Conservation (phyloP, 2,797 vertebrate species). For the Picus viridis region DNA sequence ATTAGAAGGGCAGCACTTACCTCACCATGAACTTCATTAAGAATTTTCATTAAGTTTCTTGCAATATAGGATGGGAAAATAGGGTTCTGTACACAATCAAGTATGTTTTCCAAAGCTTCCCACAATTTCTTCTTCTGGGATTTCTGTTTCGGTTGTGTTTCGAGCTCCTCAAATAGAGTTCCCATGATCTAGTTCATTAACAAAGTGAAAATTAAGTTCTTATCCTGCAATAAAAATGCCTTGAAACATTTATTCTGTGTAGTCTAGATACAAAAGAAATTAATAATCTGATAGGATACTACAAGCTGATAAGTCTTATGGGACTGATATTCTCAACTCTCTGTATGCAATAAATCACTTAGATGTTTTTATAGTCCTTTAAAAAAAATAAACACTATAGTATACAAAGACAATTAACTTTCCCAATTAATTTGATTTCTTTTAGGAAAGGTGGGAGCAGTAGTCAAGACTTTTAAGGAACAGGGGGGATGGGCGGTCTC, state of each 20-base stretch:
- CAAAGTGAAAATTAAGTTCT: not conserved
- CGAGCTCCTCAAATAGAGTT: constrained; percentile 78
- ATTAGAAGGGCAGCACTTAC: constrained; percentile 71
- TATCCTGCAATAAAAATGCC: not conserved
- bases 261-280: not conserved
- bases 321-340: not conserved
- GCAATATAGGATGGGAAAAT: constrained; percentile 87
- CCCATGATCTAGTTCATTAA: constrained; percentile 80
- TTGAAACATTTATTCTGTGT: not conserved
- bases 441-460: not conserved
- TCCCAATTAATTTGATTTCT: not conserved
- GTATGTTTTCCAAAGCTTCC: constrained; percentile 80
- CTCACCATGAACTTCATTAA: constrained; percentile 83
- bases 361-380: not conserved
- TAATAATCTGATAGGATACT: not conserved
- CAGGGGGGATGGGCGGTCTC: no score
- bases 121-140: constrained; percentile 74
- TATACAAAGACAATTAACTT: not conserved
- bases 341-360: not conserved
- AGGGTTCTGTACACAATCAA: constrained; percentile 75
- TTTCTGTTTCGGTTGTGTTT: constrained; percentile 66
- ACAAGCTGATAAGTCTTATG: not conserved
- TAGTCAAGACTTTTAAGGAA: not conserved
- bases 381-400: not conserved
- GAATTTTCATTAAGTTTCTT: constrained; percentile 80